Percentiles rank a stretch among this genome's conserved stretches.
These are phyloP conservation scores for Hoplodrina blanda DNA, from an alignment of 2,888 invertebrate species.

Conservation along the genomic window DNA sequence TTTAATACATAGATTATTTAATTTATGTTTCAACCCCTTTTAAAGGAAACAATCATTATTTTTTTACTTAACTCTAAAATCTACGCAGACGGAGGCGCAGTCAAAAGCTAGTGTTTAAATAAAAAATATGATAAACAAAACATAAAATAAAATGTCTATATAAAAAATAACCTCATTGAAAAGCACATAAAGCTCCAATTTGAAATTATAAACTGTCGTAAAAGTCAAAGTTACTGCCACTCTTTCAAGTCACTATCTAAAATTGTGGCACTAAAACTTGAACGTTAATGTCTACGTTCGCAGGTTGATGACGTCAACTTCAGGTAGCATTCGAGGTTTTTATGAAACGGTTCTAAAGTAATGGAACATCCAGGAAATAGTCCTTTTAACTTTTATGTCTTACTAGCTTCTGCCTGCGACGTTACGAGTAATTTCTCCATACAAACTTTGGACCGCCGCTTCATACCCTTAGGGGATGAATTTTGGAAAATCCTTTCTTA, in stretches of 20 bases:
- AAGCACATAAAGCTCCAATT: constrained; percentile 1
- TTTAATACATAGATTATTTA: too few species aligned
- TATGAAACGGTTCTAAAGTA: constrained; percentile 21
- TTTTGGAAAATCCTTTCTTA: too few species aligned
- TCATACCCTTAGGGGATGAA: too few species aligned
- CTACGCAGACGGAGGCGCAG: too few species aligned
- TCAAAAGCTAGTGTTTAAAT: too few species aligned
- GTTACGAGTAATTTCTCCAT: background rate
- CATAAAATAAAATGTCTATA: too few species aligned
- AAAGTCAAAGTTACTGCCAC: background rate
- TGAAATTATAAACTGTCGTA: background rate
- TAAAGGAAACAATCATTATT: too few species aligned
- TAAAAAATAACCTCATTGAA: background rate
- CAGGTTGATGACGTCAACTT: background rate
- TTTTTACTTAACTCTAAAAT: too few species aligned
- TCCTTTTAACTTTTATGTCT: constrained; percentile 7
- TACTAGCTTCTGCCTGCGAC: background rate
- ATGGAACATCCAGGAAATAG: constrained; percentile 16
- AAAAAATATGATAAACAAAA: too few species aligned
- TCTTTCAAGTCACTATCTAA: constrained; percentile 5
- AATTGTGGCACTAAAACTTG: constrained; percentile 12
- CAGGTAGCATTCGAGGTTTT: background rate
- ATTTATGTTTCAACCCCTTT: too few species aligned
- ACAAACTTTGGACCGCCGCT: too few species aligned
- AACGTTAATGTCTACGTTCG: constrained; percentile 6